phyloP scores from a whole-genome alignment of 2,888 invertebrate genomes.

The Dynastes maya region DNA sequence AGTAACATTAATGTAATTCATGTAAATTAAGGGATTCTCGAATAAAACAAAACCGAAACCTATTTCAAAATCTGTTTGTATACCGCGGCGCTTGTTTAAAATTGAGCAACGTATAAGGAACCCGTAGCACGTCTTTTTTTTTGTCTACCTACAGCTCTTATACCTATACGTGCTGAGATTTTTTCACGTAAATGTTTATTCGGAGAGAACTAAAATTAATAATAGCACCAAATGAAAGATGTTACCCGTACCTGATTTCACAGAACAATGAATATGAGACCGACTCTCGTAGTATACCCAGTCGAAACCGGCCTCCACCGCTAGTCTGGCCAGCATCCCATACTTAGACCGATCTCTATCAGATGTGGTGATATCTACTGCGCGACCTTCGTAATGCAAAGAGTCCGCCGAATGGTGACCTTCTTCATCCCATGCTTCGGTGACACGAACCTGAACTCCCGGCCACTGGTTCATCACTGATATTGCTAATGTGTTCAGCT shows the following conservation, averaged over 20 bases:
- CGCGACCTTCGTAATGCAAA: slow-evolving; percentile 96
- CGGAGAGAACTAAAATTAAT: slow-evolving; percentile 10
- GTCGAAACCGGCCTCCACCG: slow-evolving; percentile 98
- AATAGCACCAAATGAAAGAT: slow-evolving; percentile 34
- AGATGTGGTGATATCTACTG: slow-evolving; percentile 96
- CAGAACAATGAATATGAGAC: slow-evolving; percentile 96
- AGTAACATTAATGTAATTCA: background rate
- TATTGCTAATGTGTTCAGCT: slow-evolving; percentile 93
- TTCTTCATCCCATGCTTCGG: slow-evolving; percentile 97
- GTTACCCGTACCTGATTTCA: slow-evolving; percentile 89
- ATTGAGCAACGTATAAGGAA: background rate
- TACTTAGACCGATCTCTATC: slow-evolving; percentile 94
- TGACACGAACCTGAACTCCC: slow-evolving; percentile 92
- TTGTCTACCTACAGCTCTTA: background rate
- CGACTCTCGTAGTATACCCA: slow-evolving; percentile 98
- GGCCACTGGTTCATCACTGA: slow-evolving; percentile 99
- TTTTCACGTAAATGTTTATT: slow-evolving; percentile 35
- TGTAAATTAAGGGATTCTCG: background rate
- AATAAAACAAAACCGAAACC: too few relatives aligned
- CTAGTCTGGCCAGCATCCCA: slow-evolving; percentile 95
- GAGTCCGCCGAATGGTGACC: slow-evolving; percentile 85
- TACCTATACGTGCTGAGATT: slow-evolving; percentile 8
- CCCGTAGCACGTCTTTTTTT: background rate
- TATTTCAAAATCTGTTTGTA: too few relatives aligned
- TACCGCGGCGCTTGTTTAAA: background rate